Base-by-base conservation (phyloP, 2,888 invertebrate species). In the Caenorhabditis sp. region DNA sequence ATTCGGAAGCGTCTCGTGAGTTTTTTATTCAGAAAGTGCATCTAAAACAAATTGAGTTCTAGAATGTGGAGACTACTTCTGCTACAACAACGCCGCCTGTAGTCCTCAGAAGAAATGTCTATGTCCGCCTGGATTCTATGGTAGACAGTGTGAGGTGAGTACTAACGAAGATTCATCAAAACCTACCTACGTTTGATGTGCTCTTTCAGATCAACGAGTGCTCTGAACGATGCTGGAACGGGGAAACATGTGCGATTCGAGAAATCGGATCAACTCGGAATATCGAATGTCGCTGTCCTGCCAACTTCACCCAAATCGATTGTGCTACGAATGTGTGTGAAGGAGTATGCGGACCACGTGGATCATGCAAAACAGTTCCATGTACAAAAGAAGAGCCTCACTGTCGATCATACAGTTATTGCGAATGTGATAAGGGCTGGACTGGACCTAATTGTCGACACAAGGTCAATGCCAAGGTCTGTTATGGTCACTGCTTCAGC, bases 51-150 rank as follows among this genome's bases (percentile, higher is more conserved):
- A 24, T 49, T 16, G 31, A 16, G 14, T 22, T 80, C 74, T 3
- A 81, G 81, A 82, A 47, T 82, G 82, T 31, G 76, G 76, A 16
- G 81, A 81, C 47, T 81, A 76, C 28, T 81, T 81, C 72, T 82
- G 82, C 51, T 82, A 82, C 66, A 82, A 82, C 68, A 61, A 73
- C 14, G 82, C 82, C 0, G 22, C 10, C 0, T 82, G 82, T 28
- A 47, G 72, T 51, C 22, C 56, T 2, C 35, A 12, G 56, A 76
- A 75, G 10, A 56, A 16, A 22, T 82, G 82, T 28, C 38, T 59
- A 14, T 82, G 82, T 72, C 49, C 22, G 24, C 66, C 72, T 12
- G 82, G 82, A 44, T 82, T 82, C 54, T 76, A 77, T 44, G 82
- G 82, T 44, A 58, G 68, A 16, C 76, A 76, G n/a, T 82, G 82